Evolutionary conservation across 2,797 vertebrate species (phyloP), one percentile per base, ranked within the genome.

Genomic region (Cygnus olor): DNA sequence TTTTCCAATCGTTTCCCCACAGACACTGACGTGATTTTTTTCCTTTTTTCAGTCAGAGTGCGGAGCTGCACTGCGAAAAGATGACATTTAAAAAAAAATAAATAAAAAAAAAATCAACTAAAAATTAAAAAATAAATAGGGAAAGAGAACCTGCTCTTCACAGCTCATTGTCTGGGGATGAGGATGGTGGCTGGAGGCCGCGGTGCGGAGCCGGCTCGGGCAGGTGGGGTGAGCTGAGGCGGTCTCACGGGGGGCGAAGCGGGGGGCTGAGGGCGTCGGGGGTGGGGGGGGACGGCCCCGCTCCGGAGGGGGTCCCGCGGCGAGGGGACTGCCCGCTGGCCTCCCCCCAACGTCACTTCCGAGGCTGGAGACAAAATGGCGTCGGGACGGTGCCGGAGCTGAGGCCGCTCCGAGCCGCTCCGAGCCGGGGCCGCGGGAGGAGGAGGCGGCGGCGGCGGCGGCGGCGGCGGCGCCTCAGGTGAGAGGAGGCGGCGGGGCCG

Each of bases 311-410:
- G 82, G 73, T 69, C 78, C 64, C 73, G 60, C 42, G 6, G 24
- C 13, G 32, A 45, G 60, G 83, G 77, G 64, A 22, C 32, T 57
- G 79, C 88, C 79, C 90, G 93, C 69, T 79, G 78, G 88, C 93
- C 95, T 87, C 88, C 88, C 86, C 85, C 68, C 64, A 15, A 95
- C 98, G 97, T 97, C 98, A 98, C 96, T 98, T 98, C 98, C 98
- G 97, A 92, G 92, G 96, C 96, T 45, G 94, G 76, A 87, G 94
- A 95, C 95, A 98, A 97, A 94, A 98, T 98, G 98, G 98, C 98
- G 97, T 92, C 96, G 85, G 97, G 91, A 61, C 68, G 93, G 86
- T 95, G 74, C 97, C 97, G 95, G 94, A 90, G 90, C 95, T 94
- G 93, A 93, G 84, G 93, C 91, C 30, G 94, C 18, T 92, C 21